phyloP scores from a whole-genome alignment of 2,113 vertebrate genomes.

The Dipodomys stephensi region DNA sequence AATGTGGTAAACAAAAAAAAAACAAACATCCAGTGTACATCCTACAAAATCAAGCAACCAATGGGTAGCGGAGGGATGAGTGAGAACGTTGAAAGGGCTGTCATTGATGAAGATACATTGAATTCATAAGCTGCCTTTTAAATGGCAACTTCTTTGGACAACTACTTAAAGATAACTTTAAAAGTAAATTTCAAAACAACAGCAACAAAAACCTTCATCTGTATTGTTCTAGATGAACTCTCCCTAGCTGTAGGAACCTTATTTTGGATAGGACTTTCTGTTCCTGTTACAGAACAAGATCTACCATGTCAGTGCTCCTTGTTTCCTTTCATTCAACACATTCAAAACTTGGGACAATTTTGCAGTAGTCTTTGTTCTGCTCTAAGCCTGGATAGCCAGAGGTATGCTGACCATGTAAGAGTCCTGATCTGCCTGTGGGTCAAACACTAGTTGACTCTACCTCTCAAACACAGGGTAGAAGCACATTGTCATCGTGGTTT shows the following conservation, averaged over 20 bases:
- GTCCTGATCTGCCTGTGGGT: not conserved
- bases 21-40: too few relatives aligned
- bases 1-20: too few relatives aligned
- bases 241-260: not conserved
- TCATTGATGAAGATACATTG: too few relatives aligned
- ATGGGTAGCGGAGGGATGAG: too few relatives aligned
- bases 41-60: too few relatives aligned
- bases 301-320: not conserved
- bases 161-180: too few relatives aligned
- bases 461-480: not conserved
- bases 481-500: not conserved
- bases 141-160: too few relatives aligned
- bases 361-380: not conserved
- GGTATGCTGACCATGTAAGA: not conserved
- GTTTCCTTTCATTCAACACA: not conserved
- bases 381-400: not conserved
- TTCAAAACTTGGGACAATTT: not conserved
- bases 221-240: not conserved
- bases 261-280: not conserved
- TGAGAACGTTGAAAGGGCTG: too few relatives aligned
- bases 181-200: too few relatives aligned
- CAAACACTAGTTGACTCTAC: not conserved
- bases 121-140: too few relatives aligned
- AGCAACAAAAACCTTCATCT: too few relatives aligned
- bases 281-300: not conserved